Percentiles rank a stretch among this genome's conserved stretches.
Evolutionary conservation across 2,888 invertebrate genomes (phyloP).

Genomic region (Metopia argyrocephala): DNA sequence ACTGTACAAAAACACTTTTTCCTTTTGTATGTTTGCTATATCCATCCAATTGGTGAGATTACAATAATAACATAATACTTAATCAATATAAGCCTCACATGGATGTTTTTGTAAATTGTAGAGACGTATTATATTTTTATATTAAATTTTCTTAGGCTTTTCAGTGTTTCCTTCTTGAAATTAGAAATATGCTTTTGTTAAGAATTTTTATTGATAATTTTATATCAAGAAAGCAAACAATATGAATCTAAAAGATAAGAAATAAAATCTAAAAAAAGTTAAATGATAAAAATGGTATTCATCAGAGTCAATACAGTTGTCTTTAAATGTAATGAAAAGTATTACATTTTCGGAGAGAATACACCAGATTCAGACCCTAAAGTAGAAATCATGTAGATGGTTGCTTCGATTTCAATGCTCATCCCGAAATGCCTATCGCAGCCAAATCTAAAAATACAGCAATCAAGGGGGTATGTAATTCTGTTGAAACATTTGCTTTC

Average conservation of each 20-base stretch:
- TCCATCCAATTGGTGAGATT: neutral
- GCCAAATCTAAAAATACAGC: no score
- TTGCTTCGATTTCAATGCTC: no score
- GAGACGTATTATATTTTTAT: neutral
- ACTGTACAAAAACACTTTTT: no score
- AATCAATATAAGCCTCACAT: neutral
- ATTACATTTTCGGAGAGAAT: no score
- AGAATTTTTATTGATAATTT: neutral
- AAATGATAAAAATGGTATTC: neutral
- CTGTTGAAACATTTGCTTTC: no score
- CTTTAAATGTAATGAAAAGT: no score
- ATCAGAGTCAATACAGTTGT: neutral
- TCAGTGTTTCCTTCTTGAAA: neutral
- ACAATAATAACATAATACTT: neutral
- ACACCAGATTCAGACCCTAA: no score
- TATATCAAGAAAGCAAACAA: neutral
- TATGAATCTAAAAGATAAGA: conserved; percentile 14
- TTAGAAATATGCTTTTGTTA: neutral
- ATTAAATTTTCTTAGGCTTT: neutral
- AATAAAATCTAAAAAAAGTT: neutral
- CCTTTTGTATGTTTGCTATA: no score
- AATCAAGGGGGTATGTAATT: no score
- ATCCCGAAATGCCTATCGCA: no score
- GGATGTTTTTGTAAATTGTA: neutral
- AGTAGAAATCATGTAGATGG: no score